phyloP scores from a whole-genome alignment of 2,888 invertebrate genomes.

The Dynastes grantii region DNA sequence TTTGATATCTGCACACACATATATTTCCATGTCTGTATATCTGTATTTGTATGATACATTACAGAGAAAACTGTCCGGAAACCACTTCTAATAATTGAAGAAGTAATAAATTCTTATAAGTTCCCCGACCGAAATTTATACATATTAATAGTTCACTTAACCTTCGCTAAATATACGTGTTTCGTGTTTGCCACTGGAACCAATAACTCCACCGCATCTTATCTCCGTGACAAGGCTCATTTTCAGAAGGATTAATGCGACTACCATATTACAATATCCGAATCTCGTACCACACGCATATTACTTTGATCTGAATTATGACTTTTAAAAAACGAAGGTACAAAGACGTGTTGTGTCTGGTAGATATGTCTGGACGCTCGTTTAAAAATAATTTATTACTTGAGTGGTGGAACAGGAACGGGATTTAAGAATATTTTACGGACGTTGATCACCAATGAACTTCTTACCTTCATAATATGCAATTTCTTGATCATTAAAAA shows the following conservation, averaged over 20 bases:
- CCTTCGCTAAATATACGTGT: conserved; percentile 29
- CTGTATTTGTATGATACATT: not conserved
- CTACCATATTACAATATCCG: conserved; percentile 21
- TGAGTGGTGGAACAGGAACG: conserved; percentile 5
- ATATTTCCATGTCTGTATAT: not conserved
- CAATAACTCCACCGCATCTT: conserved; percentile 18
- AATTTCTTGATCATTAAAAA: no score
- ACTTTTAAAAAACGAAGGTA: not conserved
- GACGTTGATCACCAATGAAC: no score
- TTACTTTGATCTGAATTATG: conserved; percentile 36
- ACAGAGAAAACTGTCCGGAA: not conserved
- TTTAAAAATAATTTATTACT: conserved; percentile 31
- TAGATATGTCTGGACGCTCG: not conserved
- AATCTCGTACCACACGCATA: conserved; percentile 12
- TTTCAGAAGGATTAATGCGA: conserved; percentile 29
- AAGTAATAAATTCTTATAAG: conserved; percentile 17
- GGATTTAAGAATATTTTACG: not conserved
- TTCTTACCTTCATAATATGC: no score
- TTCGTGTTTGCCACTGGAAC: conserved; percentile 28
- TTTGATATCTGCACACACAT: no score
- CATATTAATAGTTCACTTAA: conserved; percentile 31
- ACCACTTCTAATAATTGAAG: not conserved
- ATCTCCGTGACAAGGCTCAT: conserved; percentile 20
- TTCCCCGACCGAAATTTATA: conserved; percentile 2
- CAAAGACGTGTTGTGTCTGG: conserved; percentile 17